Conservation (phyloP, 2,888 invertebrate species). For the Argyra leucocephala region DNA sequence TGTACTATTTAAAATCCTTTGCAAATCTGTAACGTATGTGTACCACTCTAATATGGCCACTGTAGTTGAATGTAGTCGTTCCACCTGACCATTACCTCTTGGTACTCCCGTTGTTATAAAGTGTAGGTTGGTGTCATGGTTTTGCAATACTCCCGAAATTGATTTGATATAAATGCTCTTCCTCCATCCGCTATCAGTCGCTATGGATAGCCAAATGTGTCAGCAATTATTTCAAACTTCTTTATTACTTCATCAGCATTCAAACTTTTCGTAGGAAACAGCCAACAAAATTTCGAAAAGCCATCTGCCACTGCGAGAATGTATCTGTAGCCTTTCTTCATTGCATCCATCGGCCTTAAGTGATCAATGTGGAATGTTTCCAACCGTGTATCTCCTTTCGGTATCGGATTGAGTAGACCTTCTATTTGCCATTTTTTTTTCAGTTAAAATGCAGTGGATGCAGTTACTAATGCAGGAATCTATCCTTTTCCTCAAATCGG, state of each 20-base stretch:
- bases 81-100: constrained; percentile 10
- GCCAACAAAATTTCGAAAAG: constrained; percentile 28
- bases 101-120: neutral
- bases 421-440: too few relatives aligned
- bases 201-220: neutral
- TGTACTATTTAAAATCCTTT: too few relatives aligned
- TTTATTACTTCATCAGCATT: constrained; percentile 12
- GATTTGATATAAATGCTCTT: neutral
- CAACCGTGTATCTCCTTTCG: too few relatives aligned
- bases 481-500: too few relatives aligned
- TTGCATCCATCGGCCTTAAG: too few relatives aligned
- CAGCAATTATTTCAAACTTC: constrained; percentile 12
- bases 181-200: neutral
- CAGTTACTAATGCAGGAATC: too few relatives aligned
- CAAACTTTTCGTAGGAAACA: constrained; percentile 15
- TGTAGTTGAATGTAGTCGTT: neutral
- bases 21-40: constrained; percentile 21
- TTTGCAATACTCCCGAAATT: neutral
- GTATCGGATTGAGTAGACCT: too few relatives aligned
- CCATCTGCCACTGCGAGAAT: constrained; percentile 29
- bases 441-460: too few relatives aligned
- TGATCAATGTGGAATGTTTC: too few relatives aligned
- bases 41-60: constrained; percentile 26
- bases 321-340: too few relatives aligned
- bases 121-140: neutral